Base-by-base conservation (phyloP, 1,140 invertebrate species). In the Euwallacea similis region DNA sequence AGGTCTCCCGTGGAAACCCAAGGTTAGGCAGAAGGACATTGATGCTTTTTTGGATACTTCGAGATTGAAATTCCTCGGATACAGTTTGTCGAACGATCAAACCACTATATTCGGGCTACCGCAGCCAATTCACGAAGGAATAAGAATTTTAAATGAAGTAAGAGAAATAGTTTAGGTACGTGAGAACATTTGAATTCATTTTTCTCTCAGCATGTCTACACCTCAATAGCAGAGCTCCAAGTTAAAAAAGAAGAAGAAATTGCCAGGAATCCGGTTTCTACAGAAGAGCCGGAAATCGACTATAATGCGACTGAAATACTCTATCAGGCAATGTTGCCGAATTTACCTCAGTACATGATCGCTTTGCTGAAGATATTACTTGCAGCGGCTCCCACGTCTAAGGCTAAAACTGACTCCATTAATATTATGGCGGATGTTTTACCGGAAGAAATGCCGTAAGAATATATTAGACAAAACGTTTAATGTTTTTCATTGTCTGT, bases 341-440 rank as follows among this genome's bases (percentile, higher is more conserved):
- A 94, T 83, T 84, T 98, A 75, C 95, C 96, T 46, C 96, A 98
- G 78, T 97, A 98, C 79, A 96, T 98, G 91, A 99, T 99, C 76
- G 95, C 96, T 15, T 80, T 99, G 15, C 83, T 99, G 13, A 99
- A 99, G 87, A 96, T 99, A 76, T 86, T 99, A 21, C 85, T 99
- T 54, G 98, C 97, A 56, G 96, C 97, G 58, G 95, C 97, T 13
- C 97, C 98, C 0, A 98, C 97, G 4, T 98, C 95, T 15, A 99
- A 98, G 84, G 91, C 96, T 13, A 99, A 99, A 85, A 96, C 94
- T 42, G 98, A 99, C 81, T 97, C 96, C 62, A 96, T 99, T 76
- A 99, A 99, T 84, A 98, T 99, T 47, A 91, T 99, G 88, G 91
- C 95, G 56, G 98, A 99, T 85, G 92, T 99, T 53, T 82, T 99